These are phyloP conservation scores for Ryuthela nishihirai DNA, from an alignment of 2,888 invertebrate species.

Conservation along the genomic window DNA sequence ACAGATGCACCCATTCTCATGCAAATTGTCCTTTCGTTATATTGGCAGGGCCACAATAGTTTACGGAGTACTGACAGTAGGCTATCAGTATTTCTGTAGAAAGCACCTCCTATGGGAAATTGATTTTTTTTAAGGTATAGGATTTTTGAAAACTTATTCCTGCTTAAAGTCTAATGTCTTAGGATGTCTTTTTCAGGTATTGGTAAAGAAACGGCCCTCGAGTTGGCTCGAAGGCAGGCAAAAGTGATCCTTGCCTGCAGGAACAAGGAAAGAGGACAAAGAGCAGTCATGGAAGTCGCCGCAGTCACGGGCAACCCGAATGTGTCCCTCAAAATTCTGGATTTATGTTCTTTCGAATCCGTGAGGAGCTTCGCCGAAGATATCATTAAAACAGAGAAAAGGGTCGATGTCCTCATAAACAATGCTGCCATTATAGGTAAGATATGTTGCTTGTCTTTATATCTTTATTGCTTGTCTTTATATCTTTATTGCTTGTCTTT, in stretches of 20 bases:
- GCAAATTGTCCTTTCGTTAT: too few relatives aligned
- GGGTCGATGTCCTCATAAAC: conserved; percentile 68
- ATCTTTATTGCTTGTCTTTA: too few relatives aligned
- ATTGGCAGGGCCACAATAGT: too few relatives aligned
- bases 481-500: too few relatives aligned
- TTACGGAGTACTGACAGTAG: too few relatives aligned
- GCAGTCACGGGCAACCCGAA: conserved; percentile 49
- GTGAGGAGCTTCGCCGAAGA: conserved; percentile 74
- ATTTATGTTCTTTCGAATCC: conserved; percentile 53
- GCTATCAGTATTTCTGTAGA: too few relatives aligned
- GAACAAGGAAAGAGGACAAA: conserved; percentile 67
- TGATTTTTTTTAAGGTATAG: too few relatives aligned
- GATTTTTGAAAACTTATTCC: too few relatives aligned
- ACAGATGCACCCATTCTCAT: too few relatives aligned
- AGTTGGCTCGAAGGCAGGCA: conserved; percentile 53
- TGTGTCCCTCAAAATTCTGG: conserved; percentile 50
- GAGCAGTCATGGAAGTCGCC: conserved; percentile 49
- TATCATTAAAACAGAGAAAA: conserved; percentile 66
- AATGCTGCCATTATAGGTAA: conserved; percentile 71
- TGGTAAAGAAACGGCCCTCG: conserved; percentile 41
- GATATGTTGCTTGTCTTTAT: too few relatives aligned
- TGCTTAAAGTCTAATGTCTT: too few relatives aligned
- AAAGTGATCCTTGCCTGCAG: conserved; percentile 81
- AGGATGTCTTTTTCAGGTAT: conserved; percentile 42
- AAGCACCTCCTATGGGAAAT: too few relatives aligned